Percentiles rank a stretch among this genome's conserved stretches.
Evolutionary conservation across 2,113 vertebrate genomes (phyloP).

Genomic region (Apistogramma diplotaenia): DNA sequence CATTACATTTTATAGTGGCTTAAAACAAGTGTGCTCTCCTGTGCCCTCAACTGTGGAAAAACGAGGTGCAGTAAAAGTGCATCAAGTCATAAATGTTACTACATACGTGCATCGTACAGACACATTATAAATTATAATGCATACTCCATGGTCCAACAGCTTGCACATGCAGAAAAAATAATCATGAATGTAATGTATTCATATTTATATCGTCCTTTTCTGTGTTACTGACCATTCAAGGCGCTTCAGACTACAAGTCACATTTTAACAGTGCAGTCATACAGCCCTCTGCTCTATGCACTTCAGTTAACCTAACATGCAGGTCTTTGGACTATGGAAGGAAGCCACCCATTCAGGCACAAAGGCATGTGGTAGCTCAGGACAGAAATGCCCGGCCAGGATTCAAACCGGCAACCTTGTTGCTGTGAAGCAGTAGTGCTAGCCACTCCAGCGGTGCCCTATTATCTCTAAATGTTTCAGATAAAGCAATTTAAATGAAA

Average conservation of each 20-base stretch:
- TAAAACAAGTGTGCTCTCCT: not conserved
- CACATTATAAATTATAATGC: not conserved
- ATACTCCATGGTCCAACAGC: not conserved
- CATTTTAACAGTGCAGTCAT: not conserved
- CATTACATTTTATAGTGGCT: not conserved
- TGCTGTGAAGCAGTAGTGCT: not conserved
- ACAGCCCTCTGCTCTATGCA: accelerated
- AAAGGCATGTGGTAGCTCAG: not conserved
- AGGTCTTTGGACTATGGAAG: not conserved
- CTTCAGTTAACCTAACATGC: not conserved
- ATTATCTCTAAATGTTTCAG: not conserved
- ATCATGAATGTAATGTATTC: not conserved
- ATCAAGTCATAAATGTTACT: not conserved
- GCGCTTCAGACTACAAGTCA: not conserved
- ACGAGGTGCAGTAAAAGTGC: not conserved
- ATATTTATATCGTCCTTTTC: not conserved
- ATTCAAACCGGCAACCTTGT: not conserved
- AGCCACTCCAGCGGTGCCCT: not conserved
- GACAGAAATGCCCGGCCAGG: not conserved
- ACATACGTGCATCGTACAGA: not conserved
- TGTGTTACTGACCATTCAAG: not conserved
- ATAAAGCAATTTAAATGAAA: not conserved
- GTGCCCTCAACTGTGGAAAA: not conserved
- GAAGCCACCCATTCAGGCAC: not conserved
- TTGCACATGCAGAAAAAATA: not conserved